Percentiles rank a stretch among this genome's conserved stretches.
phyloP scores from a whole-genome alignment of 2,888 invertebrate species.

The Enoplolaimus lenunculus region DNA sequence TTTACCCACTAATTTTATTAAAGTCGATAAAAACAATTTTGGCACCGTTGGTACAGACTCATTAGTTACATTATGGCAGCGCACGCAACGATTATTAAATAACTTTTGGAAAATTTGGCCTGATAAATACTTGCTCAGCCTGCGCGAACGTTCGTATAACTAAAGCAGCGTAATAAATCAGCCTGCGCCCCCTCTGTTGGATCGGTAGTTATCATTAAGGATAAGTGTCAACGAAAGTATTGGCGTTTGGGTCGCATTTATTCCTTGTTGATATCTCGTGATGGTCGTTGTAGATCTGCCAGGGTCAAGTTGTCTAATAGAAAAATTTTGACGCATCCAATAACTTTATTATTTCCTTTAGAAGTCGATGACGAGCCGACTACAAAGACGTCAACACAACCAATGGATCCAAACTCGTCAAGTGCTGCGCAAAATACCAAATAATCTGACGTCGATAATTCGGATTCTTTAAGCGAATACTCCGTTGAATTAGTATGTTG shows the following conservation, averaged over 20 bases:
- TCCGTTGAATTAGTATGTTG: too few relatives aligned
- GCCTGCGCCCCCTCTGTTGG: background rate
- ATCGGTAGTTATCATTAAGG: slow-evolving; percentile 1
- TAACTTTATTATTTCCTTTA: background rate
- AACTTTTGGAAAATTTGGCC: slow-evolving; percentile 17
- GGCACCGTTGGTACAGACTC: background rate
- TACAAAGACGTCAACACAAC: too few relatives aligned
- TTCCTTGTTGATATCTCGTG: background rate
- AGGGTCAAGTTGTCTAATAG: background rate
- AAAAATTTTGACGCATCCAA: background rate
- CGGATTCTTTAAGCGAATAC: too few relatives aligned
- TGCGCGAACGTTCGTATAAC: slow-evolving; percentile 1
- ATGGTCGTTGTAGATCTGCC: background rate
- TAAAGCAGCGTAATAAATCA: background rate
- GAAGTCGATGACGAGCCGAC: too few relatives aligned
- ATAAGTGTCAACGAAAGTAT: background rate
- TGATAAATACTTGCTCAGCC: background rate
- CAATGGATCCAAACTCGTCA: too few relatives aligned
- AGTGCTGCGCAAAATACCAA: too few relatives aligned
- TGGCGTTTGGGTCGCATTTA: slow-evolving; percentile 3
- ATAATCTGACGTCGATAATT: too few relatives aligned
- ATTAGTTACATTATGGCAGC: slow-evolving; percentile 1
- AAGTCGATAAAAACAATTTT: background rate
- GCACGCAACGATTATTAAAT: background rate
- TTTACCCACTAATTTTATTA: background rate